Evolutionary conservation across 2,113 vertebrate species (phyloP).

Genomic region (Accipiter cooperii): DNA sequence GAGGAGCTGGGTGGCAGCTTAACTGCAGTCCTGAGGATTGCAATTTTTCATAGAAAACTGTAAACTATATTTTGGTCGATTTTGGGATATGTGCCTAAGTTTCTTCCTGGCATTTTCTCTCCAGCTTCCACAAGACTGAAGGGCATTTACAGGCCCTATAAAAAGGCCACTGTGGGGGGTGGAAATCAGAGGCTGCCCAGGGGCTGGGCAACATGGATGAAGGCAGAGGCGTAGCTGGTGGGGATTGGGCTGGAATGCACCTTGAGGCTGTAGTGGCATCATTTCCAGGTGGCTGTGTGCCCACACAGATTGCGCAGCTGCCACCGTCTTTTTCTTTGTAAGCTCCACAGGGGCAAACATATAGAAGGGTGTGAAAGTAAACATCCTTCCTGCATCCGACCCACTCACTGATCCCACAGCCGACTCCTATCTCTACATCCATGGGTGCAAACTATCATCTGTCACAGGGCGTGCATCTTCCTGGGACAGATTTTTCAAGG

Average conservation of each 20-base stretch:
- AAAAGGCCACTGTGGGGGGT: fast-evolving
- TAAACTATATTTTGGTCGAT: not conserved
- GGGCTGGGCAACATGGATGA: not conserved
- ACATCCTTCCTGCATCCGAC: fast-evolving
- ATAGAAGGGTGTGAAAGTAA: not conserved
- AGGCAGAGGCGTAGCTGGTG: not conserved
- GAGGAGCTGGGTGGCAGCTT: not conserved
- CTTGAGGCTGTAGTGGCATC: not conserved
- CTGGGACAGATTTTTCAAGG: not conserved
- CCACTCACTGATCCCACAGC: not conserved
- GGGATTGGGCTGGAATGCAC: not conserved
- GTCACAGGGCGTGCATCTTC: not conserved
- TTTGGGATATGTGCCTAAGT: not conserved
- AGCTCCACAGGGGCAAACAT: not conserved
- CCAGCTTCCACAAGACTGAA: not conserved
- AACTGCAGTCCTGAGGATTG: not conserved
- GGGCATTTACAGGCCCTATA: not conserved
- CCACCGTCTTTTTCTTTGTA: not conserved
- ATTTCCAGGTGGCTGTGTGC: not conserved
- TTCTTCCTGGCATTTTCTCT: not conserved
- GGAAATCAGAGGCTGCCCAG: not conserved
- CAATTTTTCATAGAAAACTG: not conserved
- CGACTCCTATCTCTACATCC: not conserved
- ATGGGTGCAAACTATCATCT: not conserved
- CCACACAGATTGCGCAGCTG: not conserved